Evolutionary conservation across 2,888 invertebrate genomes (phyloP), one percentile per base, ranked within the genome.

Genomic region (Candidula unifasciata): DNA sequence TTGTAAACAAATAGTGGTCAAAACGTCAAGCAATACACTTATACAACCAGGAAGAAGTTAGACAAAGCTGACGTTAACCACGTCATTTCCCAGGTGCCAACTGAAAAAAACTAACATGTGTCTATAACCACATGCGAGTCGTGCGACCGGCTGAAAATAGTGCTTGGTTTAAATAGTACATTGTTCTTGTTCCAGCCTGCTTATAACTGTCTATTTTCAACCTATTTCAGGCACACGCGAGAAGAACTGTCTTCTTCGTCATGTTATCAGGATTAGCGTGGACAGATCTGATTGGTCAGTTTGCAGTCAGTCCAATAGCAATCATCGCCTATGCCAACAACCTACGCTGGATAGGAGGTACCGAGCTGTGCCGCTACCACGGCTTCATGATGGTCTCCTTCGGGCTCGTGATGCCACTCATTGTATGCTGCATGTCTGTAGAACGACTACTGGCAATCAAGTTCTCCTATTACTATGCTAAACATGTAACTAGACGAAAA

Each of bases 381-480:
- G 94, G 92, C 5, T 93, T 93, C 87, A 88, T 91, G 69, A 93
- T 94, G 94, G 91, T 93, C n/a, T 89, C 89, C 64, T 91, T 93
- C 83, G 93, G 93, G 3, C 87, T 93, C 52, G 89, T 93, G 66
- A 93, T 92, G 0, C 94, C 93, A 3, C 88, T 92, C 57, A 89
- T 94, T 30, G 93, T 93, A 13, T 92, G 92, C 73, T 89, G 91
- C 66, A 92, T 94, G 93, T 93, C 94, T 21, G 60, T 94, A 10
- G 94, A 94, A 85, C 87, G 94, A 0, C 90, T 91, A 66, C 85
- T 93, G 6, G 93, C 93, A 33, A 90, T 94, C 33, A 87, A 91
- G 44, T 92, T 90, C 82, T 89, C 92, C 16, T 93, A 93, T 87
- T 91, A 90, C 86, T 92, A 93, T 88, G 91, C 91, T 64, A 86